Evolutionary conservation across 2,113 vertebrate species (phyloP), one percentile per base, ranked within the genome.

Genomic region (Telmatochromis brachygnathus): DNA sequence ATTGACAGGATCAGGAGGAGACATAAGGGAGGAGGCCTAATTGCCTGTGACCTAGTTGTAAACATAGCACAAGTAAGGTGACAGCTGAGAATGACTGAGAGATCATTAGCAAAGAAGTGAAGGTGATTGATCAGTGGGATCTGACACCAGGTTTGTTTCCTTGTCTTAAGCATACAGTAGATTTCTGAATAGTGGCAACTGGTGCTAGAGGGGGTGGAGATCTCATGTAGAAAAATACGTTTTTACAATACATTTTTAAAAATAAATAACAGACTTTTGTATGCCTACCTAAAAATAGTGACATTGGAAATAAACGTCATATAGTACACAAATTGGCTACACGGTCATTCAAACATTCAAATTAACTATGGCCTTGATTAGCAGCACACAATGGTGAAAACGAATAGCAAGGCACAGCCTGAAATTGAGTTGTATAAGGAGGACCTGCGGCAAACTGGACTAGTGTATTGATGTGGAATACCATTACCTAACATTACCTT

Each of bases 41-140:
- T 91, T 93, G 90, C 21, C 73, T 90, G 85, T 91, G 92, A 92
- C 92, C 91, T 77, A 70, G 83, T 83, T 87, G 82, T 90, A 93
- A 91, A 92, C 87, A 84, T 35, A 30, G 83, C 47, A 62, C 80
- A 77, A 21, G 51, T 21, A 58, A 85, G 83, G 58, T 86, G 79
- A 79, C 77, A 83, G 81, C 37, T 37, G 45, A 81, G 30, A 91
- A 84, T 51, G 17, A 87, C 53, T 53, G 51, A 92, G 54, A 33
- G 81, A 92, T 88, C 45, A 54, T 65, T 75, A 65, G 56, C n/a
- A 80, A 85, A 56, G 58, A 62, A 85, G 83, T 58, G 9, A 65
- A 83, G 84, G 60, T 47, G 79, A 70, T 35, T 77, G 82, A 68
- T 21, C 73, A 45, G 42, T 26, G 33, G 62, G 80, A 26, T 89